Evolutionary conservation across 2,113 vertebrate genomes (phyloP).

Genomic region (Carettochelys insculpta): DNA sequence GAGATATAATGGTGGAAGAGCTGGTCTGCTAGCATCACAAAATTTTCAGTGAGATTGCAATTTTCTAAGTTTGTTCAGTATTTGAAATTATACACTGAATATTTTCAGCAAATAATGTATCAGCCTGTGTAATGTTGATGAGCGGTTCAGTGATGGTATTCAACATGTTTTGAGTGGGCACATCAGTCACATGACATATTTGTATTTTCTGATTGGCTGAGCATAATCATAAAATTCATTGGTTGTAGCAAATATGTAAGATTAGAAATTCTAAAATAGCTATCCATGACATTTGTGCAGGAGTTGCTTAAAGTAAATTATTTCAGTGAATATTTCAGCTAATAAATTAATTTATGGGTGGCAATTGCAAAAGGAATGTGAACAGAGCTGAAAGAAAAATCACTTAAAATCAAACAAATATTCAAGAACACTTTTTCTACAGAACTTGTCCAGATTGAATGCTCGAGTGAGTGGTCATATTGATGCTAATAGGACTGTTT

Average conservation of each 20-base stretch:
- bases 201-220: background rate
- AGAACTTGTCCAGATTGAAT: background rate
- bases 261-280: background rate
- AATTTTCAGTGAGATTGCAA: background rate
- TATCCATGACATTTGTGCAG: background rate
- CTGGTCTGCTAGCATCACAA: too few species aligned
- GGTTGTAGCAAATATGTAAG: background rate
- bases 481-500: background rate
- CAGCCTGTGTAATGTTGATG: background rate
- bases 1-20: background rate
- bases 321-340: slow-evolving; percentile 15
- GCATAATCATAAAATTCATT: background rate
- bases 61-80: background rate
- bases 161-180: background rate
- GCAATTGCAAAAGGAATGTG: background rate
- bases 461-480: background rate
- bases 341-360: background rate
- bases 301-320: background rate
- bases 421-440: background rate
- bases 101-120: background rate
- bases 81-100: background rate
- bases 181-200: background rate
- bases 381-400: background rate
- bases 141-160: background rate
- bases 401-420: background rate